Evolutionary conservation across 2,888 invertebrate genomes (phyloP), one percentile per base, ranked within the genome.

Genomic region (Leptura quadrifasciata): DNA sequence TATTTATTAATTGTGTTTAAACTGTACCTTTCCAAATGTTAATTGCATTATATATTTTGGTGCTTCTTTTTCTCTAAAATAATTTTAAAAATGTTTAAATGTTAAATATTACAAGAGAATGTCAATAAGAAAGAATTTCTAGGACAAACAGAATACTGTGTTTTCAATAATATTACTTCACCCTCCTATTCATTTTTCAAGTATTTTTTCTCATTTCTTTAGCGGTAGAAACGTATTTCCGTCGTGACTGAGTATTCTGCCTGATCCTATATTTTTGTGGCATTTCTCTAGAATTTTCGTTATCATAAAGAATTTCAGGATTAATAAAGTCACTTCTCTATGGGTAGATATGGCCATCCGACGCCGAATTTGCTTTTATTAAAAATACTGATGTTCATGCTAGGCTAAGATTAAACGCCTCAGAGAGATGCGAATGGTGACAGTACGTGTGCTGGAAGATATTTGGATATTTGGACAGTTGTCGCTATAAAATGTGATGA

Each of bases 301-400:
- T 47, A 47, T 47, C 24, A 52, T 18, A 27, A 31, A 35, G 39
- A 18, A 39, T 63, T 63, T 63, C 20, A 35, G 21, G 39, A 63
- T 63, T 63, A 67, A 67, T 67, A 67, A 67, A 67, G 67, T 67
- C 67, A 67, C 54, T 27, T 54, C 15, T 47, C 67, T 67, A 35
- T 67, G 55, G 65, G 54, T 54, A 24, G 31, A 55, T 63, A 63
- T 39, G 18, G 39, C 63, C 39, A 17, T 63, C 63, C 63, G 39
- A 20, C 58, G 35, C 58, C 58, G 69, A 69, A 69, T 69, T 69
- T 69, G 69, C 60, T 69, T 69, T 69, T 69, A 69, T 69, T 69
- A 69, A 69, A 69, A 69, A 69, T 69, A 69, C 57, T 58, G 69
- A 69, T 57, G 58, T 69, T 69, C 69, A 60, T 39, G 55, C 35